phyloP scores from a whole-genome alignment of 1,140 invertebrate genomes.

The Neodiprion pinetum region DNA sequence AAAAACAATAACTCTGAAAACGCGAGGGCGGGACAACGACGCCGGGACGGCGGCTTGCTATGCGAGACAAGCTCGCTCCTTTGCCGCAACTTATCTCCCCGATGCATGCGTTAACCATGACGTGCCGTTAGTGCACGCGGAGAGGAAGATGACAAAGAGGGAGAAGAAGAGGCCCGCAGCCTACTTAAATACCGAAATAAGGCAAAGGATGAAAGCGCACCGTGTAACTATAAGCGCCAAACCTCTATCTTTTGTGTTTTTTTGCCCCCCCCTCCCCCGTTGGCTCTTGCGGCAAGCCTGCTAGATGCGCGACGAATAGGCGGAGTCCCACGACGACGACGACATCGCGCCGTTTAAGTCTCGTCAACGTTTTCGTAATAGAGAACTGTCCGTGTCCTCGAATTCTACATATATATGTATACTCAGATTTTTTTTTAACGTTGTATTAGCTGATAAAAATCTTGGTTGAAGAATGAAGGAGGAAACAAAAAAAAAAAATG shows the following conservation, averaged over 20 bases:
- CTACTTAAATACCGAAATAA: slow-evolving; percentile 5
- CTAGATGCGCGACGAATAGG: no score
- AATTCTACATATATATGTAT: no score
- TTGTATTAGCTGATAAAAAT: no score
- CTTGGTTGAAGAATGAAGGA: no score
- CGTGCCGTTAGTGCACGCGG: not conserved
- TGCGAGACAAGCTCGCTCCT: not conserved
- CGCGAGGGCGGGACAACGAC: slow-evolving; percentile 22
- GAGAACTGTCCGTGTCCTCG: no score
- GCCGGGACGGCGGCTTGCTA: not conserved
- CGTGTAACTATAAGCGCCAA: not conserved
- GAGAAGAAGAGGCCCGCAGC: not conserved
- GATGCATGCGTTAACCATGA: not conserved
- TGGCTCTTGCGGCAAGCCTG: no score
- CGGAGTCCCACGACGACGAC: no score
- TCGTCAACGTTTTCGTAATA: no score
- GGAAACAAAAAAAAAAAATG: no score
- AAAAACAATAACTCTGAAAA: slow-evolving; percentile 38
- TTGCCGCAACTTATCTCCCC: not conserved
- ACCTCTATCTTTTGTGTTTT: not conserved
- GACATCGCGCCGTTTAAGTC: no score
- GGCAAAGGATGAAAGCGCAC: slow-evolving; percentile 6
- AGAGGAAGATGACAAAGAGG: not conserved
- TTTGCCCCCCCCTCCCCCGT: no score
- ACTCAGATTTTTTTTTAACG: no score